phyloP scores from a whole-genome alignment of 1,140 invertebrate species.

The Cryptotermes secundus region DNA sequence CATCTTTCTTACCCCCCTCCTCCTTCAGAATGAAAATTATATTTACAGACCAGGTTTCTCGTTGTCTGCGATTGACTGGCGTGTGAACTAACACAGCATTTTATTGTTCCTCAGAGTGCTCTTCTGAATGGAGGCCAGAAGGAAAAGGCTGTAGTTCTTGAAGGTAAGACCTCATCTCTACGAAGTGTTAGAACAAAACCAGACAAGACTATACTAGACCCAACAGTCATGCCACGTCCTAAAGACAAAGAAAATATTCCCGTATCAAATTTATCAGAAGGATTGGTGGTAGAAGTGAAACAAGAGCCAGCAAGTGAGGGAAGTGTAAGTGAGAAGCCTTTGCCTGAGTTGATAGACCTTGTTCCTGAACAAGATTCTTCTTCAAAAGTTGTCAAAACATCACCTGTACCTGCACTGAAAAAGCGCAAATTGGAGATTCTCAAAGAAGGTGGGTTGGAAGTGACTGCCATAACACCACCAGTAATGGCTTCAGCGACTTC shows the following conservation, averaged over 20 bases:
- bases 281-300: background rate
- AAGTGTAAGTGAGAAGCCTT: background rate
- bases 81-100: background rate
- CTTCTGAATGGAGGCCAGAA: conserved; percentile 6
- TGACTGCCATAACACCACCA: conserved; percentile 58
- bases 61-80: too few relatives aligned
- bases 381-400: background rate
- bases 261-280: conserved; percentile 23
- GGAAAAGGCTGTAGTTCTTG: conserved; percentile 25
- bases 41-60: too few relatives aligned
- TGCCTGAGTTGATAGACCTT: conserved; percentile 36
- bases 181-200: conserved; percentile 62
- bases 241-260: conserved; percentile 60
- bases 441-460: conserved; percentile 69
- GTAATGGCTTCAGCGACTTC: conserved; percentile 40
- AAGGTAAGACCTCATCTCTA: conserved; percentile 55
- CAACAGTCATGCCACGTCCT: conserved; percentile 43
- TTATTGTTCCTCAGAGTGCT: conserved; percentile 16
- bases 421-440: conserved; percentile 72
- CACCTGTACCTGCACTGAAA: conserved; percentile 49
- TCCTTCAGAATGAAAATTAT: too few relatives aligned
- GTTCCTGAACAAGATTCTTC: conserved; percentile 32
- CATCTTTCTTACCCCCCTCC: too few relatives aligned
- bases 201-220: conserved; percentile 46
- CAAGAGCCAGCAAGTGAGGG: background rate